A percentile compares a stretch with the other conserved stretches of the same genome.
phyloP scores from a whole-genome alignment of 2,113 vertebrate genomes.

The Calypte anna region DNA sequence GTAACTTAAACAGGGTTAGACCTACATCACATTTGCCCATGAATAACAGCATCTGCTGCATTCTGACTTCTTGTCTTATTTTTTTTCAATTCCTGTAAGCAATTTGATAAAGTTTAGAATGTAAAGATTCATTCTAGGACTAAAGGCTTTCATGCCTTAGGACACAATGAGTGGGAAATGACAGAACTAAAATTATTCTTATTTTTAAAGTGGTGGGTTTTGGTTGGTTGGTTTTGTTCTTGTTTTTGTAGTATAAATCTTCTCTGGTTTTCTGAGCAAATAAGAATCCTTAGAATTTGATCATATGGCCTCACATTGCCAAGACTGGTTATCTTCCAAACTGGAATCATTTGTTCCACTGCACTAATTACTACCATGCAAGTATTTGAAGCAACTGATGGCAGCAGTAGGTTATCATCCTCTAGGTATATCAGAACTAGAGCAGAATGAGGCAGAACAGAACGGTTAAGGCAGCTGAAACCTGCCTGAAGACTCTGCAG shows the following conservation, averaged over 20 bases:
- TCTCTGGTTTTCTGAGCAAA: neutral
- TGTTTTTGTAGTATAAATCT: neutral
- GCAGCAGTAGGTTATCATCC: neutral
- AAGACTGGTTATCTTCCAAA: slow-evolving; percentile 37
- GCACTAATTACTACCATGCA: slow-evolving; percentile 6
- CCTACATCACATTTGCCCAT: neutral
- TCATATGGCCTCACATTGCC: neutral
- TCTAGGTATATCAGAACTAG: slow-evolving; percentile 26
- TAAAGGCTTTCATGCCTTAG: neutral
- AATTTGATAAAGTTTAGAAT: neutral
- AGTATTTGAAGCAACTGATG: neutral
- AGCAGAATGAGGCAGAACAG: slow-evolving; percentile 22
- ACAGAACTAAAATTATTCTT: neutral
- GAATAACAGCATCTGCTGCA: neutral
- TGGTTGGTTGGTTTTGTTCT: neutral
- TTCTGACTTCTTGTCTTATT: neutral
- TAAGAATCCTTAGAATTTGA: neutral
- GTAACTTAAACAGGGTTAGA: neutral
- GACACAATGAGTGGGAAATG: neutral
- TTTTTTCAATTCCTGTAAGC: neutral
- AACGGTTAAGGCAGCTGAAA: neutral
- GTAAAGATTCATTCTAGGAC: neutral
- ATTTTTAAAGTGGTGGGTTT: neutral
- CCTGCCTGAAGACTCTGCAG: neutral
- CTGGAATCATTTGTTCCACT: neutral